A percentile compares a stretch with the other conserved stretches of the same genome.
phyloP scores from a whole-genome alignment of 2,888 invertebrate genomes.

The Rhagonycha fulva region DNA sequence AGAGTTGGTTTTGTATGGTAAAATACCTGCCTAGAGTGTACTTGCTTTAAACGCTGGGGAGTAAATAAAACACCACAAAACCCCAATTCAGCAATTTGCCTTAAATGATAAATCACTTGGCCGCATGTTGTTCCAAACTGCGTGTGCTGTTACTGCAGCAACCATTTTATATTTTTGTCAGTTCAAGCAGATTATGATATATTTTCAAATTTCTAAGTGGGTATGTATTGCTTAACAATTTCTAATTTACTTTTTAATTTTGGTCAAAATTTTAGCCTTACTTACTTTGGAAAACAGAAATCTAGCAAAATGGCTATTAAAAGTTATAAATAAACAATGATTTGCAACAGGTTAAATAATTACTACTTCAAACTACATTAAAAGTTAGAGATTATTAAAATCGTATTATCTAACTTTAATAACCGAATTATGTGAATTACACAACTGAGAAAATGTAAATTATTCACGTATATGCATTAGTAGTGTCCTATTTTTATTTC shows the following conservation, averaged over 20 bases:
- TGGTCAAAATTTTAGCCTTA: background rate
- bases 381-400: background rate
- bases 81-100: constrained; percentile 56
- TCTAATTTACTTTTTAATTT: background rate
- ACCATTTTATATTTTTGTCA: constrained; percentile 46
- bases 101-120: constrained; percentile 54
- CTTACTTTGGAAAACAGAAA: background rate
- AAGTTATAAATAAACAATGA: background rate
- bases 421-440: background rate
- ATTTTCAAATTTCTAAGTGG: constrained; percentile 18
- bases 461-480: background rate
- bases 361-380: background rate
- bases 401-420: background rate
- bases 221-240: constrained; percentile 10
- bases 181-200: constrained; percentile 22
- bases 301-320: background rate
- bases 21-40: constrained; percentile 31
- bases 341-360: background rate
- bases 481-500: background rate
- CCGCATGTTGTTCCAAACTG: constrained; percentile 52
- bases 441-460: background rate
- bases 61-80: constrained; percentile 55
- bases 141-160: constrained; percentile 45
- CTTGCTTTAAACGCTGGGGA: constrained; percentile 37
- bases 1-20: constrained; percentile 13